Base-by-base conservation (phyloP, 1,140 invertebrate genomes). In the Drosophila malerkotliana region DNA sequence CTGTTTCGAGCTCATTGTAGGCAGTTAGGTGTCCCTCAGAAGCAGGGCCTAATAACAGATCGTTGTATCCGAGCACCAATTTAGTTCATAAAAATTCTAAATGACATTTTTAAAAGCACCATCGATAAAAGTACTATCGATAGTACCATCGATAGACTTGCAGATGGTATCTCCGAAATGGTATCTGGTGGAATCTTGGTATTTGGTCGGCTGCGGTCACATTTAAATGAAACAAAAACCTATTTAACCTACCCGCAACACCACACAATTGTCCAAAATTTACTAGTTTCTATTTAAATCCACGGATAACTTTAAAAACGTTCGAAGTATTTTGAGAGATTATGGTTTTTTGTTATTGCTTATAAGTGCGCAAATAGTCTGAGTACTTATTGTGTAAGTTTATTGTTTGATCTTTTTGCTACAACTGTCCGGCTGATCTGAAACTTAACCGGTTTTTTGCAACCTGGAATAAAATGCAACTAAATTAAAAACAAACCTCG, bases 361-460 rank as follows among this genome's bases (percentile, higher is more conserved):
- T 21, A 18, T 18, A n/a, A 18, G 28, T 34, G 32, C 48, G 18
- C 21, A 10, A 3, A 15, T 28, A 15, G 24, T 45, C 62, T 68
- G 48, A 41, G 64, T 68, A 7, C 26, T 39, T 68, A 45, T 48
- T 21, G 21, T 69, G 63, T 30, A 37, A 37, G 44, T 53, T 7
- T 48, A 34, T 37, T 5, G 10, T 30, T 2, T 32, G 9, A 2
- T 32, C 26, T 12, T 48, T 21, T 24, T 69, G 64, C 15, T 69
- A 51, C 15, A 28, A 12, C 52, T 67, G 30, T 18, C 2, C 24
- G 12, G 5, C 34, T 32, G 59, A 24, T 15, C n/a, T 58, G 34
- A n/a, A 45, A 28, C 32, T 8, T n/a, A 55, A 74, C 71, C 71
- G 71, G 72, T 74, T 74, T 24, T 8, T 10, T 41, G 34, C 26